phyloP scores from a whole-genome alignment of 2,113 vertebrate genomes.

The Rhinoderma darwinii region DNA sequence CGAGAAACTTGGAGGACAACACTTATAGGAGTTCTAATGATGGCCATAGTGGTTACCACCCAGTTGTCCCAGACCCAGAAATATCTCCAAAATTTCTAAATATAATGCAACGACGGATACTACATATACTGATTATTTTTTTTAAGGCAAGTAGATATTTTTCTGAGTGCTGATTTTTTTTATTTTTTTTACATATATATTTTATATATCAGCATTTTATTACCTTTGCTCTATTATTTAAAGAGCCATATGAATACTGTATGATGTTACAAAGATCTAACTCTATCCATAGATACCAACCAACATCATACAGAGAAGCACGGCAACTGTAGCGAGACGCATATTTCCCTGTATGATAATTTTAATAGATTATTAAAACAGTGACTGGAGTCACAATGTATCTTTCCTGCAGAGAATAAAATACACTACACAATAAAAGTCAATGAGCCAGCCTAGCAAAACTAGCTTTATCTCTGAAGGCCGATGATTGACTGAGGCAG shows the following conservation, averaged over 20 bases:
- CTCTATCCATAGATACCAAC: not conserved
- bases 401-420: slow-evolving; percentile 63
- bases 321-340: not conserved
- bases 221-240: not conserved
- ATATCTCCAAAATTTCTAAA: not conserved
- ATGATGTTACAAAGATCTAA: not conserved
- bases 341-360: slow-evolving; percentile 46
- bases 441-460: slow-evolving; percentile 63
- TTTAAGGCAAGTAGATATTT: not conserved
- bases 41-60: not conserved
- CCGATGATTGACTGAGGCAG: slow-evolving; percentile 66
- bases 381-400: slow-evolving; percentile 4
- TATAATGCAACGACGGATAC: no score
- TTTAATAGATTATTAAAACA: slow-evolving; percentile 55
- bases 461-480: slow-evolving; percentile 34
- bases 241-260: not conserved
- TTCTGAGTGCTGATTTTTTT: not conserved
- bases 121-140: no score
- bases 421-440: slow-evolving; percentile 61
- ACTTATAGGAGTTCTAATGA: not conserved
- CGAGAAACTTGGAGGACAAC: no score
- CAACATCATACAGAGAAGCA: not conserved
- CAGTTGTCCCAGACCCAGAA: not conserved
- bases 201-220: not conserved
- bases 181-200: not conserved